These are phyloP conservation scores for Drosophila subsilvestris DNA, from an alignment of 2,888 invertebrate species.

Conservation along the genomic window DNA sequence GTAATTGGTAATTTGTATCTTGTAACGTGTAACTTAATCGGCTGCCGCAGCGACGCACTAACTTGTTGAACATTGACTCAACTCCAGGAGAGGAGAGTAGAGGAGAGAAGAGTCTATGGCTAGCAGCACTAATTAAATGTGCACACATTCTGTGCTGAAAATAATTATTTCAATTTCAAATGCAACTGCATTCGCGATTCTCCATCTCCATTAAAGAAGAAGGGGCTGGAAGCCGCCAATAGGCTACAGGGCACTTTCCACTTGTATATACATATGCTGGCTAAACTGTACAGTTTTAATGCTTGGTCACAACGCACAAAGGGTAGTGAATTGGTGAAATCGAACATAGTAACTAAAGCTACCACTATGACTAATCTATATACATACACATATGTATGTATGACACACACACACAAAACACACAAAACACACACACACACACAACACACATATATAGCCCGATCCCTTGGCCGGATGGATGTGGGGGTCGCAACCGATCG, in stretches of 20 bases:
- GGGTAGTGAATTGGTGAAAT: constrained; percentile 79
- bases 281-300: constrained; percentile 47
- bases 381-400: constrained; percentile 29
- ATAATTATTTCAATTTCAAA: constrained; percentile 11
- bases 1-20: constrained; percentile 25
- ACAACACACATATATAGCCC: constrained; percentile 3
- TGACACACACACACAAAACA: constrained; percentile 17
- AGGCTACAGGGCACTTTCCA: constrained; percentile 6
- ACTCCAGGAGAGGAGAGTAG: constrained; percentile 13
- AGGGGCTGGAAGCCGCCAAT: background rate
- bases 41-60: constrained; percentile 13
- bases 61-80: constrained; percentile 32
- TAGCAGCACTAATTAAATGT: constrained; percentile 67
- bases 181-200: constrained; percentile 3
- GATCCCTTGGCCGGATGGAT: constrained; percentile 1
- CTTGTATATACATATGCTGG: constrained; percentile 37
- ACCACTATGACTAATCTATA: constrained; percentile 19
- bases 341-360: constrained; percentile 49
- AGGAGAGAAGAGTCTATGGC: constrained; percentile 25
- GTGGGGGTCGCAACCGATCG: background rate
- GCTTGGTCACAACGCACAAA: constrained; percentile 65
- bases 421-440: constrained; percentile 25
- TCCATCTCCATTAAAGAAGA: background rate
- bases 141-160: constrained; percentile 65
- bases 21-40: constrained; percentile 30